phyloP scores from a whole-genome alignment of 2,888 invertebrate species.

The Eurytoma californica region DNA sequence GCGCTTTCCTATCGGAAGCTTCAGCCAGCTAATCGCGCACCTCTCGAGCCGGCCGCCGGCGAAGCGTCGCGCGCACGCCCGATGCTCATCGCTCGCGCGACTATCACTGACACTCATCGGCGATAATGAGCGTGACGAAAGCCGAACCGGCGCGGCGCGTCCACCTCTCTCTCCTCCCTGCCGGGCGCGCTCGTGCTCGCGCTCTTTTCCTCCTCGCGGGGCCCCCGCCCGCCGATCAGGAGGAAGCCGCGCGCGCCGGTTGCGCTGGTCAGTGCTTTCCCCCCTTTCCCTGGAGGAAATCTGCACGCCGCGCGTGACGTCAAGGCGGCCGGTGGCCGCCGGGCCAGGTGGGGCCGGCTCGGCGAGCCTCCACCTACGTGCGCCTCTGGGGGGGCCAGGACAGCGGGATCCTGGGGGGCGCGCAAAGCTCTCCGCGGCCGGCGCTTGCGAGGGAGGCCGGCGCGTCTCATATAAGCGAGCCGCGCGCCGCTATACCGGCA shows the following conservation, averaged over 20 bases:
- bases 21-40: too few species aligned
- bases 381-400: not conserved
- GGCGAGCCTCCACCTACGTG: not conserved
- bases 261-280: conserved; percentile 35
- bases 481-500: not conserved
- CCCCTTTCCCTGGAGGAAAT: conserved; percentile 3
- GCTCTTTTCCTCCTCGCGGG: conserved; percentile 4
- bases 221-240: not conserved
- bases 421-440: conserved; percentile 36
- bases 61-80: not conserved
- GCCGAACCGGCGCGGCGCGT: not conserved
- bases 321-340: conserved; percentile 1
- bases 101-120: conserved; percentile 34
- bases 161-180: not conserved
- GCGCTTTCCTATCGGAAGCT: too few species aligned
- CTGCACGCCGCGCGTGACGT: conserved; percentile 18
- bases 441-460: conserved; percentile 5
- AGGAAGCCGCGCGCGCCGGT: conserved; percentile 2
- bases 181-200: not conserved
- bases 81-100: conserved; percentile 17
- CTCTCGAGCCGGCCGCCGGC: not conserved
- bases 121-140: conserved; percentile 27
- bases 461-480: not conserved
- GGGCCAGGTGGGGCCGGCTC: too few species aligned
- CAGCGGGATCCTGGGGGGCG: conserved; percentile 11